Conservation (phyloP, 2,113 vertebrate species). For the Pelobates fuscus region DNA sequence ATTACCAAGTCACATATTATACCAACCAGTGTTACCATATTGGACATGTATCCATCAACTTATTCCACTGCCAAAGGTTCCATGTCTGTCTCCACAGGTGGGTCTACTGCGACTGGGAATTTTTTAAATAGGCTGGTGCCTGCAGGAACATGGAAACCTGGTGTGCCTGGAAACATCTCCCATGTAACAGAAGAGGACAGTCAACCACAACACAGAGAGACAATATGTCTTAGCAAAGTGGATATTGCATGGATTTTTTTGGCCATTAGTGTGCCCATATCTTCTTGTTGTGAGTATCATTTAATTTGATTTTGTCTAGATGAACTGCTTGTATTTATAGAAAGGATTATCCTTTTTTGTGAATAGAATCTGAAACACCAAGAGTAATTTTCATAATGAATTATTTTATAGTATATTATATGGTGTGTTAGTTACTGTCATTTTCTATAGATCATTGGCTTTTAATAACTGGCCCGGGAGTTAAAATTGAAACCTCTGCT, state of each 20-base stretch:
- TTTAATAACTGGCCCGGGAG: too few species aligned
- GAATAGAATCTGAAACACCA: too few species aligned
- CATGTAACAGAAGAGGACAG: slow-evolving; percentile 75
- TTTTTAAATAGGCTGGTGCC: slow-evolving; percentile 89
- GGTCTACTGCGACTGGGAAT: slow-evolving; percentile 78
- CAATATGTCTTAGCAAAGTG: slow-evolving; percentile 92
- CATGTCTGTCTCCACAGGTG: slow-evolving; percentile 69
- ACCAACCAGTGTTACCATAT: slow-evolving; percentile 53
- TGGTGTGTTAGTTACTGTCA: too few species aligned
- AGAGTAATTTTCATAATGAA: too few species aligned
- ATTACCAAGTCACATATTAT: slow-evolving; percentile 30
- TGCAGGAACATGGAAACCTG: slow-evolving; percentile 78
- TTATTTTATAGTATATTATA: too few species aligned
- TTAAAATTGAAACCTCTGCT: too few species aligned
- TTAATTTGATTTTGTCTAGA: background rate
- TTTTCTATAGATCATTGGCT: too few species aligned
- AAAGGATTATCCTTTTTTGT: too few species aligned
- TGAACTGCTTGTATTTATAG: too few species aligned
- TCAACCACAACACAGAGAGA: slow-evolving; percentile 75
- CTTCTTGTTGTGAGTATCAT: slow-evolving; percentile 90
- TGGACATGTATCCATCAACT: slow-evolving; percentile 47
- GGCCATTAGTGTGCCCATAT: slow-evolving; percentile 91
- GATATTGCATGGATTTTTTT: slow-evolving; percentile 95
- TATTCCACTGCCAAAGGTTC: slow-evolving; percentile 56
- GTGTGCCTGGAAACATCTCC: slow-evolving; percentile 77